Evolutionary conservation across 2,888 invertebrate genomes (phyloP), one percentile per base, ranked within the genome.

Genomic region (Catocala fraxini): DNA sequence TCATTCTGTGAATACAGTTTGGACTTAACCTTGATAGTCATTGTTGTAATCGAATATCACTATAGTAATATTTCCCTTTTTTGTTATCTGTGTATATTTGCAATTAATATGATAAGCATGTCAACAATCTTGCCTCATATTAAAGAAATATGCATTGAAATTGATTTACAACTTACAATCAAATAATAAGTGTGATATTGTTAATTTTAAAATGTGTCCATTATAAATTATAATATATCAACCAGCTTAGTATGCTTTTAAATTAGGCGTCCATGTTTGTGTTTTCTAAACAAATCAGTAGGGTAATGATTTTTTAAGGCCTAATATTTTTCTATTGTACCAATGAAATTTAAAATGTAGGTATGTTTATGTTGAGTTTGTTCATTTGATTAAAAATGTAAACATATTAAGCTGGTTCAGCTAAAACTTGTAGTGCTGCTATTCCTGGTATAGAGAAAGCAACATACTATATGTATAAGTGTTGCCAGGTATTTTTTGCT

Each of bases 401-500:
- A 69, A 69, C 67, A 66, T 73, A 69, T 78, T 78, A 65, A 71
- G 76, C 79, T 73, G 76, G 70, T 53, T 59, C 6, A 61, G 34
- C 51, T 56, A 51, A 46, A 53, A 61, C 56, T 10, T 43, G 51
- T 56, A 64, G 60, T 63, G 69, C 57, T 64, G 58, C 63, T 76
- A 65, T 52, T 68, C 63, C 56, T 63, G 55, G 59, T 58, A 25
- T 25, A 56, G 49, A 63, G 56, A 60, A 65, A 63, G 65, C 62
- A 51, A 67, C 46, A 66, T 57, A 51, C 25, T 25, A n/a, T 10
- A 12, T 61, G 64, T 54, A 63, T 54, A 67, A 58, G 65, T 72
- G 70, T 69, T 75, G 72, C 59, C 64, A 70, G 59, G 56, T 71
- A 71, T 67, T 77, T 75, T 77, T 73, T 78, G 70, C 73, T 69